Conservation (phyloP, 2,888 invertebrate genomes). For the Syrphus vitripennis region DNA sequence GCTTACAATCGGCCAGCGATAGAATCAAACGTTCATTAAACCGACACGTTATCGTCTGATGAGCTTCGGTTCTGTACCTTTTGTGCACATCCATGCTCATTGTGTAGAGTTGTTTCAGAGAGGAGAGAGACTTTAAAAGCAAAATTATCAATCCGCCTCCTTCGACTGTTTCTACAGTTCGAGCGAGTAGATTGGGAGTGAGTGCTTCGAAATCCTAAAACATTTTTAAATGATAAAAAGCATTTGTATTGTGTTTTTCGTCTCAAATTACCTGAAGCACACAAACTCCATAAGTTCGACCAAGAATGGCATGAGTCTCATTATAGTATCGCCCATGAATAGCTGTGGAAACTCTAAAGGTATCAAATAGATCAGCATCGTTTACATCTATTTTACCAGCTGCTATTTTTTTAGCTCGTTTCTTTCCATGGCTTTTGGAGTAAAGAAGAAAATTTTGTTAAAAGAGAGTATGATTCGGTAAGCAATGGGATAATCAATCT, state of each 20-base stretch:
- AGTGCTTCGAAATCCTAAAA: constrained; percentile 95
- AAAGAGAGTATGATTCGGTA: constrained; percentile 63
- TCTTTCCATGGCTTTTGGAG: constrained; percentile 90
- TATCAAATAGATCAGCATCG: constrained; percentile 97
- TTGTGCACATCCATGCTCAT: constrained; percentile 99
- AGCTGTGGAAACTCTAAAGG: constrained; percentile 96
- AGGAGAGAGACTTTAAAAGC: constrained; percentile 91
- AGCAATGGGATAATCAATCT: constrained; percentile 47
- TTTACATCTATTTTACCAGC: constrained; percentile 93
- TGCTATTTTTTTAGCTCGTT: constrained; percentile 95
- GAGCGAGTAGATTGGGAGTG: constrained; percentile 97
- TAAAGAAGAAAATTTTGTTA: neutral
- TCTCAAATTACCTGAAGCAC: constrained; percentile 88
- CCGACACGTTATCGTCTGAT: constrained; percentile 93
- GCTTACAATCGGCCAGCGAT: constrained; percentile 92
- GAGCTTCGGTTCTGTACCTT: constrained; percentile 94
- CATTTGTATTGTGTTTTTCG: constrained; percentile 75
- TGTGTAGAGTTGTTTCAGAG: constrained; percentile 96
- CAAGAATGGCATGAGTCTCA: constrained; percentile 98
- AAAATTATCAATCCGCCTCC: constrained; percentile 97
- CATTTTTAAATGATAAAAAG: neutral
- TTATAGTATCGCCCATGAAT: constrained; percentile 98
- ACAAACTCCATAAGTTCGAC: constrained; percentile 98
- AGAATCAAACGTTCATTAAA: constrained; percentile 98
- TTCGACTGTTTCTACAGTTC: constrained; percentile 98